Evolutionary conservation across 1,140 invertebrate species (phyloP).

Genomic region (Lepidotrigona ventralis): DNA sequence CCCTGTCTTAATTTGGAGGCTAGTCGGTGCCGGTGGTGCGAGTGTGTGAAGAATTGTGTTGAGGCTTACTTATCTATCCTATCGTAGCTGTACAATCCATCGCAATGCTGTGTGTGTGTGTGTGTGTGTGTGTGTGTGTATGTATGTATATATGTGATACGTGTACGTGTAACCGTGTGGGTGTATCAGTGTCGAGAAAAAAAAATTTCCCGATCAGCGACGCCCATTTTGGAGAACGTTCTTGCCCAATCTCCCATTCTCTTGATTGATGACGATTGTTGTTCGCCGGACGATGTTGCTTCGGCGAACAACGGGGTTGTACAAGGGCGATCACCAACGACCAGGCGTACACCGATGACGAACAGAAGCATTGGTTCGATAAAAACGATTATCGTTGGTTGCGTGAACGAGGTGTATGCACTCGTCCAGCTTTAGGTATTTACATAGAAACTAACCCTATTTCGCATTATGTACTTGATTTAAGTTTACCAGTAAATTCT

Average conservation of each 20-base stretch:
- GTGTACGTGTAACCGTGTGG: constrained; percentile 62
- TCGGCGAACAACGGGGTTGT: not conserved
- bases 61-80: constrained; percentile 69
- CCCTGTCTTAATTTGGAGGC: constrained; percentile 70
- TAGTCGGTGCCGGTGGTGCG: constrained; percentile 68
- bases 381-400: constrained; percentile 79
- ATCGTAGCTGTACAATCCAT: constrained; percentile 76
- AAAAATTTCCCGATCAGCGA: constrained; percentile 74
- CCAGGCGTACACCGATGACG: constrained; percentile 70
- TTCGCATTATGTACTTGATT: constrained; percentile 78
- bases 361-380: constrained; percentile 78
- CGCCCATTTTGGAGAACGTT: constrained; percentile 46
- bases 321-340: constrained; percentile 45
- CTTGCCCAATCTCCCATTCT: constrained; percentile 2
- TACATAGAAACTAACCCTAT: constrained; percentile 81
- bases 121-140: not conserved
- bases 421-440: constrained; percentile 80
- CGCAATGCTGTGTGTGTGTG: constrained; percentile 69
- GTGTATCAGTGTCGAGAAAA: constrained; percentile 71
- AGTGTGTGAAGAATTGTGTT: constrained; percentile 66
- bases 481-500: constrained; percentile 78
- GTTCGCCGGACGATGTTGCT: not conserved
- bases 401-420: constrained; percentile 78
- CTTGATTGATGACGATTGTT: not conserved
- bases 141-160: constrained; percentile 43